These are phyloP conservation scores for Liolophura sinensis DNA, from an alignment of 1,140 invertebrate genomes.

Conservation along the genomic window DNA sequence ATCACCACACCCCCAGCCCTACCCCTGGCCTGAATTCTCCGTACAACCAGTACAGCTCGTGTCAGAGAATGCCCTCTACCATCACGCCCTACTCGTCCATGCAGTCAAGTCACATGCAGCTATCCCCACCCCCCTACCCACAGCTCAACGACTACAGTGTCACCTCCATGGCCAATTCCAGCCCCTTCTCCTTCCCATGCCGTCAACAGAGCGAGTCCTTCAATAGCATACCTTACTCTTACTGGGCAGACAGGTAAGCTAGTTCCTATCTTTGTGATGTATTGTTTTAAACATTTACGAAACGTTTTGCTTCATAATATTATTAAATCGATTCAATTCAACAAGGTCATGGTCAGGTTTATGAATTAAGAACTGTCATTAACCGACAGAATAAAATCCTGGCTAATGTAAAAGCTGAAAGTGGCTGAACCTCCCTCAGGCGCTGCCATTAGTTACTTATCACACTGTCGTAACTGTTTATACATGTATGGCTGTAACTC, in stretches of 20 bases:
- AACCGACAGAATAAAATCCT: too few relatives aligned
- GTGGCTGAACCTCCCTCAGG: too few relatives aligned
- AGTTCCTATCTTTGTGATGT: too few relatives aligned
- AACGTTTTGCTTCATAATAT: too few relatives aligned
- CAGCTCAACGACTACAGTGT: constrained; percentile 39
- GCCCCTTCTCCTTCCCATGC: constrained; percentile 43
- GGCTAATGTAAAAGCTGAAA: too few relatives aligned
- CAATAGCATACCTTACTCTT: constrained; percentile 37
- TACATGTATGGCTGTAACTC: too few relatives aligned
- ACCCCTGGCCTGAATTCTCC: constrained; percentile 30
- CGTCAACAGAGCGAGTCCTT: constrained; percentile 42
- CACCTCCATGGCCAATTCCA: constrained; percentile 24
- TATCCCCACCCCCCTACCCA: constrained; percentile 35
- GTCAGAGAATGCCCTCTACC: constrained; percentile 37
- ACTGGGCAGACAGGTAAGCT: constrained; percentile 49
- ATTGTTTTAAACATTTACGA: too few relatives aligned
- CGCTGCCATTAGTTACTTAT: too few relatives aligned
- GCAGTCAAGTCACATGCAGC: constrained; percentile 31
- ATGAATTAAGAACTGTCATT: too few relatives aligned
- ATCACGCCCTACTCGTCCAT: constrained; percentile 22
- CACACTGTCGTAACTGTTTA: too few relatives aligned
- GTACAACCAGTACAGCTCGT: constrained; percentile 38
- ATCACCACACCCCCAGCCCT: constrained; percentile 18
- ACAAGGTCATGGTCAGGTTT: too few relatives aligned
- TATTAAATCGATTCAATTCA: too few relatives aligned